Evolutionary conservation across 30 jellyfish, hydroid and myxozoan genomes (phyloP), one percentile per base, ranked within the genome.

Genomic region (Haliclystus octoradiatus): DNA sequence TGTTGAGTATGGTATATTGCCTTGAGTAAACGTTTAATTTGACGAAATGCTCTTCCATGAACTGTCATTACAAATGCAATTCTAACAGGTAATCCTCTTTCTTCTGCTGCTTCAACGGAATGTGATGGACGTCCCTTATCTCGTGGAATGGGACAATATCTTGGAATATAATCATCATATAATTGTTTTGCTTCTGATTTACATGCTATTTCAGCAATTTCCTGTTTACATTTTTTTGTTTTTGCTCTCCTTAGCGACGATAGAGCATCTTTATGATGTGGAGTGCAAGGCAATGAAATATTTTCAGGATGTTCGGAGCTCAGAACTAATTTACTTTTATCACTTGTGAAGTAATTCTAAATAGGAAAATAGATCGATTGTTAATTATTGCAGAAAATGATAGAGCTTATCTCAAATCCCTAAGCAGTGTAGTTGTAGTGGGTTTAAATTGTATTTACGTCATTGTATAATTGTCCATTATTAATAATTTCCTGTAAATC

Each of bases 1-100:
- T 90, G 98, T 19, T 83, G 92, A 22, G 92, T 82, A 49, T 77
- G 94, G 68, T 77, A 90, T 26, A 90, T 52, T 28, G 95, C 95
- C 68, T 82, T 90, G 52, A 90, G 76, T 7, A 90, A 81, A 27
- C 98, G 76, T 53, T 76, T 82, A 13, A 90, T 71, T 79, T 90
- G 98, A 19, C 95, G 71, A 23, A 72, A 61, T 52, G 97, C 97
- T 31, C 97, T 49, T 7, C 97, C 97, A 67, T 88, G 97, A 2
- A 88, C 94, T 47, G 77, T 88, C 78, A 88, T 51, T 30, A 88
- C 82, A 62, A 66, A 88, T 32, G 73, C 80, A 33, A 88, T 75
- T 33, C 94, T 67, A 35, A 88, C 80, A 0, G 97, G 97, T 63
- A 93, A 82, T 3, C 97, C 97, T 72, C 73, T 66, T 40, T 75